phyloP scores from a whole-genome alignment of 2,113 vertebrate genomes.

The Tretioscincus oriximinensis region DNA sequence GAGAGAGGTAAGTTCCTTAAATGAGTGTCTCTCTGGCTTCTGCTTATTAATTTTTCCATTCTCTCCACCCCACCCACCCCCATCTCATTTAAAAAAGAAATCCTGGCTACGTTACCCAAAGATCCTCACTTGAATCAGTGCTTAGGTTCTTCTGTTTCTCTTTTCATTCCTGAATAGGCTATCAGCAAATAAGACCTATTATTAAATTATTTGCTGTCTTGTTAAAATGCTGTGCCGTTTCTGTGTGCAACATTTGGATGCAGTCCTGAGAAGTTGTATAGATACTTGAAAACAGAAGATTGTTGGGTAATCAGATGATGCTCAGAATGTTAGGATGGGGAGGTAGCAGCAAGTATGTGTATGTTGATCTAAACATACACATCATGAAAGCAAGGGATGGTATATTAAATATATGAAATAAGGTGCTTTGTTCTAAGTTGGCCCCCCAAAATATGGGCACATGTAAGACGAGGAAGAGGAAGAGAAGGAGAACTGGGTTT shows the following conservation, averaged over 20 bases:
- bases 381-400: no score
- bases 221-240: neutral
- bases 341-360: no score
- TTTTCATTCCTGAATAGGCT: slow-evolving; percentile 2
- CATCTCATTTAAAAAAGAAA: accelerated
- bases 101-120: neutral
- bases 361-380: no score
- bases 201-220: neutral
- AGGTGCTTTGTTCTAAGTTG: no score
- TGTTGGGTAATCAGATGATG: no score
- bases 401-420: no score
- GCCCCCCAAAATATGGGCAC: no score
- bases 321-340: no score
- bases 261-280: neutral
- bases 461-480: no score
- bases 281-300: neutral
- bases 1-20: slow-evolving; percentile 45
- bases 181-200: slow-evolving; percentile 30
- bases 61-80: neutral
- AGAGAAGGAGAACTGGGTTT: no score
- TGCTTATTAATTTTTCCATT: slow-evolving; percentile 20
- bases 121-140: accelerated
- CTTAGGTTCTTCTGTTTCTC: slow-evolving; percentile 3
- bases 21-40: neutral
- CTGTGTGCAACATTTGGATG: neutral